A percentile compares a stretch with the other conserved stretches of the same genome.
Conservation (phyloP, 2,797 vertebrate genomes). For the Spatula clypeata region DNA sequence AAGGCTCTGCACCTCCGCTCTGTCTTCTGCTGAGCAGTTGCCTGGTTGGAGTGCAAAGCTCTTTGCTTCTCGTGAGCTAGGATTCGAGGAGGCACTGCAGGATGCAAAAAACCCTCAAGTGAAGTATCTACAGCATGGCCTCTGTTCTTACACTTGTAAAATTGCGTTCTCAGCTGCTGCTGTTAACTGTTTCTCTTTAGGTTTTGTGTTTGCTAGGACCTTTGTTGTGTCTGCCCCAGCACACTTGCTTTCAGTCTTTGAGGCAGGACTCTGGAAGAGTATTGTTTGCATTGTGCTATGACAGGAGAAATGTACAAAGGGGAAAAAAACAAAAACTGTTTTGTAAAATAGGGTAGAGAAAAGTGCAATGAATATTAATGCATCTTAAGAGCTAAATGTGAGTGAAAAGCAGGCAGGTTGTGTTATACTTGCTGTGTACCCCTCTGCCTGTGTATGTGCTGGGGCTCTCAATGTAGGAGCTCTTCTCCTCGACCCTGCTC, state of each 20-base stretch:
- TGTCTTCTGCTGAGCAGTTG: background rate
- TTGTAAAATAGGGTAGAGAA: background rate
- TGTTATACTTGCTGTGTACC: background rate
- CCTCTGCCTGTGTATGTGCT: background rate
- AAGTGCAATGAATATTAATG: background rate
- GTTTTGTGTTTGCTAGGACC: background rate
- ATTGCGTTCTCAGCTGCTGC: background rate
- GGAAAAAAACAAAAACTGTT: background rate
- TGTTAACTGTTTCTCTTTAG: background rate
- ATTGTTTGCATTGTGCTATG: background rate
- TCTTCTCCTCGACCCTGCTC: background rate
- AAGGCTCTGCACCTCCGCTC: background rate
- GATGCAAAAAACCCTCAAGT: background rate
- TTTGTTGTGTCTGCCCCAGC: background rate
- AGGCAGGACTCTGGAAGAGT: background rate
- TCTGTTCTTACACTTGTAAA: background rate
- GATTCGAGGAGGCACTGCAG: background rate
- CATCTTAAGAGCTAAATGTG: background rate
- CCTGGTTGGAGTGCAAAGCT: fast-evolving
- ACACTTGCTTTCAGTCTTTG: fast-evolving
- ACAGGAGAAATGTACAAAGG: background rate
- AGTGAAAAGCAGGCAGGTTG: background rate
- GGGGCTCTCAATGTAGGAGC: background rate
- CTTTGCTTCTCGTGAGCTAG: background rate
- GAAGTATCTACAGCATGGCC: background rate